Evolutionary conservation across 2,888 invertebrate species (phyloP).

Genomic region (Leptinotarsa peninsularis): DNA sequence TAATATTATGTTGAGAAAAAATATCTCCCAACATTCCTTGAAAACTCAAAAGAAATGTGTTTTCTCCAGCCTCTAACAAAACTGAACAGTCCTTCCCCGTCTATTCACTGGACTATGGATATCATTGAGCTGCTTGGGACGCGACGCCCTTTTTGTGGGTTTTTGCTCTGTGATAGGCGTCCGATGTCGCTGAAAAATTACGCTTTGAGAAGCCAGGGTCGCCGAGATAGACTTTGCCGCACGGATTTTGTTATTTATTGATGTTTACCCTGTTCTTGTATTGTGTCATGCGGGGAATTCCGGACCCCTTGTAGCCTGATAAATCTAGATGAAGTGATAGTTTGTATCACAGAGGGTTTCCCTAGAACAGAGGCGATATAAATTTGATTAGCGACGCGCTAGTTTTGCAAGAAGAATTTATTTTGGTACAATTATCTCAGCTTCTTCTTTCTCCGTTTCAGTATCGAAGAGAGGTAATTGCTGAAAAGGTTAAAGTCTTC

Average conservation of each 20-base stretch:
- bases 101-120: slow-evolving; percentile 17
- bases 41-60: too few species aligned
- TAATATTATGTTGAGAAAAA: too few species aligned
- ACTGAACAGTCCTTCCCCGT: too few species aligned
- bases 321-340: background rate
- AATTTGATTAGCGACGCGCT: background rate
- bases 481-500: too few species aligned
- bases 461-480: too few species aligned
- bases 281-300: slow-evolving; percentile 24
- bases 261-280: slow-evolving; percentile 31
- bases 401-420: background rate
- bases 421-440: background rate
- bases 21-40: background rate
- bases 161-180: slow-evolving; percentile 18
- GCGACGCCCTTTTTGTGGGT: slow-evolving; percentile 15
- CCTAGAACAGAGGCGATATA: background rate
- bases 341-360: background rate
- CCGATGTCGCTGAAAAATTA: slow-evolving; percentile 33
- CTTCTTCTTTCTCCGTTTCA: too few species aligned
- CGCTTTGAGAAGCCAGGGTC: slow-evolving; percentile 8
- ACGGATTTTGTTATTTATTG: slow-evolving; percentile 28
- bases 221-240: slow-evolving; percentile 15
- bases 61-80: too few species aligned
- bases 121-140: slow-evolving; percentile 23
- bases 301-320: slow-evolving; percentile 6